Conservation (phyloP, 2,113 vertebrate species). For the Capreolus pygargus region DNA sequence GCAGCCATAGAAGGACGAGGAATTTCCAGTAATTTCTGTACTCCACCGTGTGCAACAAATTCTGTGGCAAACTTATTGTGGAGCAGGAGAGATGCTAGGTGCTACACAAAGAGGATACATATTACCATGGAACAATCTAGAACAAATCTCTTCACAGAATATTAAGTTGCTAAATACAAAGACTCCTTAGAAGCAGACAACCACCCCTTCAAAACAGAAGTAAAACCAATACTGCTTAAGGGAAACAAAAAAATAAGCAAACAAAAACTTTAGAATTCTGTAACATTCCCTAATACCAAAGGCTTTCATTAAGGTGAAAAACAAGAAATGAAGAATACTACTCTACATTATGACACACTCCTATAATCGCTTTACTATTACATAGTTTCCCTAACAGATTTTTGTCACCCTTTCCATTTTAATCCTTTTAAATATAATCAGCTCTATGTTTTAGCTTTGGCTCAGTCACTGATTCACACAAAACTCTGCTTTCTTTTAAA, state of each 20-base stretch:
- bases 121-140: conserved; percentile 51
- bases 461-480: background rate
- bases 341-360: background rate
- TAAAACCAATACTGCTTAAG: background rate
- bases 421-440: background rate
- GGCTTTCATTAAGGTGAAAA: background rate
- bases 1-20: conserved; percentile 98
- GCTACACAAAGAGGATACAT: conserved; percentile 80
- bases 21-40: conserved; percentile 97
- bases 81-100: conserved; percentile 95
- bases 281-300: background rate
- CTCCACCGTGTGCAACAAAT: conserved; percentile 98
- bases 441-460: background rate
- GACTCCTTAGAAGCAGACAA: conserved; percentile 1
- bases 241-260: background rate
- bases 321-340: background rate
- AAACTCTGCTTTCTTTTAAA: conserved; percentile 4
- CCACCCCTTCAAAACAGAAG: background rate
- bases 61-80: conserved; percentile 99
- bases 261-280: background rate
- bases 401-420: background rate
- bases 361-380: background rate
- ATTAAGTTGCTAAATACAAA: conserved; percentile 13
- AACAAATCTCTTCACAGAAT: conserved; percentile 30
- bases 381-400: background rate